phyloP scores from a whole-genome alignment of 2,797 vertebrate species.

The Gymnopithys bicolor region DNA sequence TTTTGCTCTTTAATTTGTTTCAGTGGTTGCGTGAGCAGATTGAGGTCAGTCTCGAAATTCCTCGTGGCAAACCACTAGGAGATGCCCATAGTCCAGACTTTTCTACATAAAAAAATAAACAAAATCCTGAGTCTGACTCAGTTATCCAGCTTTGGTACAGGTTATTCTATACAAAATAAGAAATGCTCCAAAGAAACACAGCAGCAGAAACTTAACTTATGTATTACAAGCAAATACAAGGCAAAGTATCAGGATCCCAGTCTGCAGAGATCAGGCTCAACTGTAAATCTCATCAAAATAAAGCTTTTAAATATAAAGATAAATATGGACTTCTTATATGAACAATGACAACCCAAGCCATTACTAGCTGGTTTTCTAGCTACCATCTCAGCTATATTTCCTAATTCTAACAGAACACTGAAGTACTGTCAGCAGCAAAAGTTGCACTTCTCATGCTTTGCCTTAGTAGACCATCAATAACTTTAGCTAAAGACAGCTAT shows the following conservation, averaged over 20 bases:
- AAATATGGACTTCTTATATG: not conserved
- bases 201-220: not conserved
- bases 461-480: not conserved
- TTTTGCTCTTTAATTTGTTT: conserved; percentile 32
- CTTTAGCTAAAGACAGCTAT: not conserved
- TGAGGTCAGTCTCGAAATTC: conserved; percentile 29
- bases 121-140: not conserved
- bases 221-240: not conserved
- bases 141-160: not conserved
- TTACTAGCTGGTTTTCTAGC: not conserved
- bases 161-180: not conserved
- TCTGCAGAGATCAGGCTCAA: not conserved
- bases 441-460: not conserved
- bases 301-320: not conserved
- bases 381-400: not conserved
- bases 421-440: not conserved
- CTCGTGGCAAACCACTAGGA: not conserved
- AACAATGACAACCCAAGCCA: not conserved
- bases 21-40: conserved; percentile 14
- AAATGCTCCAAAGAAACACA: not conserved
- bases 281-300: not conserved
- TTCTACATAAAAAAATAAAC: not conserved
- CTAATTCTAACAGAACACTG: not conserved
- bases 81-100: not conserved
- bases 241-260: not conserved